A percentile compares a stretch with the other conserved stretches of the same genome.
phyloP scores from a whole-genome alignment of 2,113 vertebrate genomes.

The Microtus ochrogaster region DNA sequence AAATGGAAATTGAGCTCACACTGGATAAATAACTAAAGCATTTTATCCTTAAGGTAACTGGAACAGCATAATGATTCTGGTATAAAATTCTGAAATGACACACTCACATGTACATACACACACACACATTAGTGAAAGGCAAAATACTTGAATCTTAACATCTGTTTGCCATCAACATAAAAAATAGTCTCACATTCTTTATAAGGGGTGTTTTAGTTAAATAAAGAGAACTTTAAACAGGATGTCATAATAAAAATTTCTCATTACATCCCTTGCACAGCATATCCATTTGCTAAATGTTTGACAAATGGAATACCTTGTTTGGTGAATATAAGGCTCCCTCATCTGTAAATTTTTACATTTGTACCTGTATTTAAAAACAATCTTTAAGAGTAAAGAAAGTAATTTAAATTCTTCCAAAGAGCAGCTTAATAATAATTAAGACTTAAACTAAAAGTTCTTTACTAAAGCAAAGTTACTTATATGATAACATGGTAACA shows the following conservation, averaged over 20 bases:
- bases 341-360: neutral
- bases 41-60: neutral
- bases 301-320: neutral
- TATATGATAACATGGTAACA: neutral
- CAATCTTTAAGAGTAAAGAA: neutral
- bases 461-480: neutral
- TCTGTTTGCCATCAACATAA: neutral
- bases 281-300: neutral
- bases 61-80: neutral
- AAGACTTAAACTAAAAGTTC: neutral
- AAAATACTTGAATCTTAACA: neutral
- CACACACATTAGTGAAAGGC: neutral
- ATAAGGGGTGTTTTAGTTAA: neutral
- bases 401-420: neutral
- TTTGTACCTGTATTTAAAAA: neutral
- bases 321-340: neutral
- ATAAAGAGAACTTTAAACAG: neutral
- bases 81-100: neutral
- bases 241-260: neutral
- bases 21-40: neutral
- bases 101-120: neutral
- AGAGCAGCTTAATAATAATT: neutral
- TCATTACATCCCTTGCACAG: neutral
- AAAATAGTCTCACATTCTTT: neutral
- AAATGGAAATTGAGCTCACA: constrained; percentile 16